Evolutionary conservation across 2,113 vertebrate genomes (phyloP).

Genomic region (Pogonocichla stellata): DNA sequence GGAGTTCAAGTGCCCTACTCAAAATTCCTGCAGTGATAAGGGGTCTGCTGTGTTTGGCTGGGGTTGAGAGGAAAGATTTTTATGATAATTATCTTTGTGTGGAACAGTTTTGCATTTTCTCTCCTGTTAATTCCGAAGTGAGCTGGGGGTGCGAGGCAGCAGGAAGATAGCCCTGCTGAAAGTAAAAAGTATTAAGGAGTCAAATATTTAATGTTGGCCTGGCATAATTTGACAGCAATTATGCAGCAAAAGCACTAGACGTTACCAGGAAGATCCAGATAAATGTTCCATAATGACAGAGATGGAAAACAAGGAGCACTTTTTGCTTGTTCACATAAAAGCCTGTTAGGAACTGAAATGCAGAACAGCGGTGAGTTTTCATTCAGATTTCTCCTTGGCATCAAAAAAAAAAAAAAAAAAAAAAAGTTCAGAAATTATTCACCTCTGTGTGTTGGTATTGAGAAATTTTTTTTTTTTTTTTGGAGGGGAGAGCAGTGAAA

Average conservation of each 20-base stretch:
- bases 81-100: conserved; percentile 81
- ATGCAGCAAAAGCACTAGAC: conserved; percentile 47
- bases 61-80: conserved; percentile 74
- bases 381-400: not conserved
- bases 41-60: conserved; percentile 73
- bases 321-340: not conserved
- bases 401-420: not conserved
- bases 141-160: conserved; percentile 34
- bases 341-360: not conserved
- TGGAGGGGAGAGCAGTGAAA: not conserved
- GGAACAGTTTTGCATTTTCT: conserved; percentile 75
- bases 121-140: conserved; percentile 57
- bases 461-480: not conserved
- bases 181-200: conserved; percentile 53
- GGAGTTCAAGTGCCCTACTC: conserved; percentile 86
- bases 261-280: conserved; percentile 52
- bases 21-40: conserved; percentile 93
- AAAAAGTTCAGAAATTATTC: not conserved
- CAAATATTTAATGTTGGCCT: conserved; percentile 69
- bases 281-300: not conserved
- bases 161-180: conserved; percentile 29
- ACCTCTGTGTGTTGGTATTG: not conserved
- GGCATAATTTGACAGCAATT: conserved; percentile 66
- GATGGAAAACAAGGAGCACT: conserved; percentile 27
- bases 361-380: not conserved